Percentiles rank a stretch among this genome's conserved stretches.
phyloP scores from a whole-genome alignment of 2,888 invertebrate species.

The Caenorhabditis sp. region DNA sequence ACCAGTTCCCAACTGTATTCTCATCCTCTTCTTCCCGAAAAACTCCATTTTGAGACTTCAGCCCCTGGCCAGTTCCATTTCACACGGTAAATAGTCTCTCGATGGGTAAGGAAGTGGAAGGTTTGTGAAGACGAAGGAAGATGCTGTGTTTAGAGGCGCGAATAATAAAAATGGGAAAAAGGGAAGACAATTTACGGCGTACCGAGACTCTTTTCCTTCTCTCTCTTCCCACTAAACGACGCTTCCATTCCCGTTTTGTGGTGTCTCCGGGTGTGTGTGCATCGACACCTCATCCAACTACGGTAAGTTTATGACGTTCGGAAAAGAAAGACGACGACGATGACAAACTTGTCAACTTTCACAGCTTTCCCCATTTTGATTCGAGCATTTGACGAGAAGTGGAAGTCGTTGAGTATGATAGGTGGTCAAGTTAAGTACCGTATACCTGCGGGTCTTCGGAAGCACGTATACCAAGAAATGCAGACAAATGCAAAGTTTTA shows the following conservation, averaged over 20 bases:
- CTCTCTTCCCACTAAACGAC: constrained; percentile 55
- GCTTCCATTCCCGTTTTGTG: constrained; percentile 25
- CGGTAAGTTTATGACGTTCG: constrained; percentile 65
- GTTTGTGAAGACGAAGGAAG: constrained; percentile 4
- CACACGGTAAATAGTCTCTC: constrained; percentile 52
- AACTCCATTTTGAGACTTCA: not conserved
- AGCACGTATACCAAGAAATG: too few relatives aligned
- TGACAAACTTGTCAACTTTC: constrained; percentile 62
- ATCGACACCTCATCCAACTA: constrained; percentile 63
- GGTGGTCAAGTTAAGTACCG: constrained; percentile 5
- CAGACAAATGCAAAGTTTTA: too few relatives aligned
- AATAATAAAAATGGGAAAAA: constrained; percentile 58
- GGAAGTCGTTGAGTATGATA: constrained; percentile 36
- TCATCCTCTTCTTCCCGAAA: not conserved
- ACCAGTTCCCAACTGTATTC: not conserved
- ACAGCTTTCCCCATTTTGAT: constrained; percentile 32
- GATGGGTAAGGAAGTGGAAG: constrained; percentile 1
- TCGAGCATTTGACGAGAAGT: constrained; percentile 21
- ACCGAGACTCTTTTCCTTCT: constrained; percentile 44
- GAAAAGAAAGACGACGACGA: constrained; percentile 29
- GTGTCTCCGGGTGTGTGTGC: constrained; percentile 43
- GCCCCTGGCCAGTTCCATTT: constrained; percentile 7
- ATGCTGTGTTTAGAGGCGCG: constrained; percentile 43
- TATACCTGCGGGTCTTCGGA: not conserved
- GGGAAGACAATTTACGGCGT: constrained; percentile 64